Evolutionary conservation across 2,888 invertebrate genomes (phyloP), one percentile per base, ranked within the genome.

Genomic region (Amphipyra berbera): DNA sequence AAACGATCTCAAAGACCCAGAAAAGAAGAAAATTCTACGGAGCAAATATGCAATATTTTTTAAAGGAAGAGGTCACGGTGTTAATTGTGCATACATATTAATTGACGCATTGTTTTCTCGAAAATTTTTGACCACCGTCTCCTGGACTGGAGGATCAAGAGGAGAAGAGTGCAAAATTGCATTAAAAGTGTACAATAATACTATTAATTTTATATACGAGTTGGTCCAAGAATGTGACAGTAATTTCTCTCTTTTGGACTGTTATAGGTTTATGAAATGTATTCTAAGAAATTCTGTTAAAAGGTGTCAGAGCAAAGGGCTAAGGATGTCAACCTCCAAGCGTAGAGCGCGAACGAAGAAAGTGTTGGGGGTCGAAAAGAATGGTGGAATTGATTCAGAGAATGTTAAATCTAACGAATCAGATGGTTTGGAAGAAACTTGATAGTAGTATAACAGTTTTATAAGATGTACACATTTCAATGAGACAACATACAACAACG

Each of bases 141-240:
- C 61, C 21, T 61, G 61, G 61, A n/a, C 62, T 10, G 61, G 61
- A 12, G 61, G 61, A 0, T 61, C 61, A 6, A 13, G 61, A 45
- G 61, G 61, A 33, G 38, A 33, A 0, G 44, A 50, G 4, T 1
- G 15, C 2, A 61, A 61, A 50, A 12, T 49, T 38, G 35, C 62
- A 30, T 49, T 61, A 9, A 61, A 13, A 45, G 9, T 9, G 13
- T 61, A 61, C 21, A 61, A 33, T 38, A 61, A 61, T 7, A 50
- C 10, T 10, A 33, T 61, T 6, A 14, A 6, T 5, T 61, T 61
- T 38, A 61, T 61, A 42, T 62, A 62, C 21, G 62, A 50, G 38
- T 12, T 62, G 8, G n/a, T 61, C 6, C 37, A 35, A 45, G 49
- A 44, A 0, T 61, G 49, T 38, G 61, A 61, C n/a, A 38, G 6